phyloP scores from a whole-genome alignment of 2,113 vertebrate genomes.

The Anoplopoma fimbria region DNA sequence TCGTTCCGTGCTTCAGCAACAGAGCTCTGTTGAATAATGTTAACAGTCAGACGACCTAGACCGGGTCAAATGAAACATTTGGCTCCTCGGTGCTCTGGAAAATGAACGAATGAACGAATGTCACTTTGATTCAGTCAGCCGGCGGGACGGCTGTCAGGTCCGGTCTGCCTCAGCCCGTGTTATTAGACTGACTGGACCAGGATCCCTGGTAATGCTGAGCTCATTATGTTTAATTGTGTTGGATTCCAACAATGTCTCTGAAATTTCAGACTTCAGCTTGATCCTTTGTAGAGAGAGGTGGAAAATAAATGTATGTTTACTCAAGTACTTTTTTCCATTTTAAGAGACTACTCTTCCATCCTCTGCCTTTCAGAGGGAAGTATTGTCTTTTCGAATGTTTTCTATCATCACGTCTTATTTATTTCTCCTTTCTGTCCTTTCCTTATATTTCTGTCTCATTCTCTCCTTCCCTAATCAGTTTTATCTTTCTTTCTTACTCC shows the following conservation, averaged over 20 bases:
- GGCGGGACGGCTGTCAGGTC: slow-evolving; percentile 35
- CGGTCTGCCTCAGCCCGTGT: slow-evolving; percentile 30
- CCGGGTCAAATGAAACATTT: not conserved
- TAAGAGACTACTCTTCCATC: not conserved
- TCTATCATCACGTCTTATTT: not conserved
- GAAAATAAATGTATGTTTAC: not conserved
- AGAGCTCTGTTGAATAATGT: not conserved
- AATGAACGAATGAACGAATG: not conserved
- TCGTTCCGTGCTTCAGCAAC: not conserved
- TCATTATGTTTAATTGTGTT: slow-evolving; percentile 59
- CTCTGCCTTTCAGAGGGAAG: not conserved
- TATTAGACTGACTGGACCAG: slow-evolving; percentile 11
- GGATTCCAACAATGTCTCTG: slow-evolving; percentile 48
- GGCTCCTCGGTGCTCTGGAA: slow-evolving; percentile 4
- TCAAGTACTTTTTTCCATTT: not conserved
- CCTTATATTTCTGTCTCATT: not conserved
- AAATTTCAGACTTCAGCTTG: slow-evolving; percentile 38
- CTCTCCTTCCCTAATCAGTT: too few species aligned
- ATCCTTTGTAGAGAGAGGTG: not conserved
- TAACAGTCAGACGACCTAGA: slow-evolving; percentile 11
- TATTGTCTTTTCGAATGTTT: not conserved
- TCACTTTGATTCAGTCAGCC: slow-evolving; percentile 2
- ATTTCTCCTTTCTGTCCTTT: not conserved
- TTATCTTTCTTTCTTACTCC: not conserved
- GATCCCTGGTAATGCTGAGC: slow-evolving; percentile 44